Base-by-base conservation (phyloP, 2,797 vertebrate species). In the Pagetopsis macropterus region DNA sequence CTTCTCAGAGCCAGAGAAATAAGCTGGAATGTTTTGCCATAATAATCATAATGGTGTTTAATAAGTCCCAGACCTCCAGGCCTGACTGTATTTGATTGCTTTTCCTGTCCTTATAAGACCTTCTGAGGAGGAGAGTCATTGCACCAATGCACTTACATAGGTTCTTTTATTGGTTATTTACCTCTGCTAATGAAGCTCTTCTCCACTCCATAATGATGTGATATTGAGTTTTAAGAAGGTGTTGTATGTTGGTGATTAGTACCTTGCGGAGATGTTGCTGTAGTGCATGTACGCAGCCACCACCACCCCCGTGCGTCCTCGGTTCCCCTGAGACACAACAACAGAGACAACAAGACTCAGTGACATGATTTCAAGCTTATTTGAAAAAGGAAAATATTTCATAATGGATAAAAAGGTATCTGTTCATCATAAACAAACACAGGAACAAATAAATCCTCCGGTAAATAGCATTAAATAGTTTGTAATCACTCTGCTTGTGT, bases 221-320 rank as follows among this genome's bases (percentile, higher is more conserved):
- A 21, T 15, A 6, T 4, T 11, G 19, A 15, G 48, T 50, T 27
- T 55, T 4, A 40, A 27, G 11, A 40, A 3, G 7, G 19, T 21
- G 3, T 12, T n/a, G 12, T 19, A 19, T 23, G 2, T 21, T 1
- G 11, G 27, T 59, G 1, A 9, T 19, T 87, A 82, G 11, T 92
- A 98, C 97, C 97, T 98, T 86, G 96, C 97, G 0, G 97, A 97
- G 90, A 98, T 98, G 93, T 97, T 98, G 95, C 97, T 98, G 93
- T 98, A 98, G 90, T 98, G 96, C 97, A 98, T 97, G 89, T 98
- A 98, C 0, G 97, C 97, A 0, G 97, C 97, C 9, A 97, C 96
- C 45, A 98, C 97, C 62, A 98, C 97, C 0, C 97, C 97, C 0
- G 96, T 96, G 5, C 96, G 93, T 55, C 97, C 97, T 27, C 96